A percentile compares a stretch with the other conserved stretches of the same genome.
Conservation (phyloP, 2,888 invertebrate species). For the Philopedon plagiatum region DNA sequence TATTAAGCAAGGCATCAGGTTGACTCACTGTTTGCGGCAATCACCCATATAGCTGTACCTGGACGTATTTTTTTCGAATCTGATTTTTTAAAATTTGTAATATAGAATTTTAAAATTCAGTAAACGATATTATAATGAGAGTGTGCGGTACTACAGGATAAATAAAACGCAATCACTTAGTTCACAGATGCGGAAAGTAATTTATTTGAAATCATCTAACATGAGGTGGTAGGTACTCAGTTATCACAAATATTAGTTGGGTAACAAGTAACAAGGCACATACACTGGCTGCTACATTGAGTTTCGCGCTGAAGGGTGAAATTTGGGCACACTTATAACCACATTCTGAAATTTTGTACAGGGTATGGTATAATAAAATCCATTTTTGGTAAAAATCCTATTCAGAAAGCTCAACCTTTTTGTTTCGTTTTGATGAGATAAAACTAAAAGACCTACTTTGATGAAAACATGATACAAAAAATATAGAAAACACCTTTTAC, state of each 20-base stretch:
- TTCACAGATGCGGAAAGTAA: conserved; percentile 64
- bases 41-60: too few species aligned
- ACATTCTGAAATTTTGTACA: background rate
- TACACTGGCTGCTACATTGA: conserved; percentile 65
- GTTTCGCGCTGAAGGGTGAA: conserved; percentile 57
- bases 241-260: conserved; percentile 68
- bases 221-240: conserved; percentile 67
- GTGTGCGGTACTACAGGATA: conserved; percentile 12
- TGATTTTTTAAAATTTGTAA: too few species aligned
- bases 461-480: too few species aligned
- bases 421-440: too few species aligned
- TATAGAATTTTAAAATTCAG: too few species aligned
- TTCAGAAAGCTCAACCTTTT: too few species aligned
- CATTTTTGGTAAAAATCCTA: background rate
- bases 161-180: conserved; percentile 45
- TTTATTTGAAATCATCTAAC: conserved; percentile 67
- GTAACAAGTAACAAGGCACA: conserved; percentile 65
- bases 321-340: conserved; percentile 11
- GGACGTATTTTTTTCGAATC: too few species aligned
- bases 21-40: too few species aligned
- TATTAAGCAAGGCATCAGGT: too few species aligned
- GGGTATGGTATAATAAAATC: too few species aligned
- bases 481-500: too few species aligned
- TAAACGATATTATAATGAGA: background rate
- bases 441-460: too few species aligned